A percentile compares a stretch with the other conserved stretches of the same genome.
These are phyloP conservation scores for Holcopasites calliopsidis DNA, from an alignment of 1,140 invertebrate genomes.

Conservation along the genomic window DNA sequence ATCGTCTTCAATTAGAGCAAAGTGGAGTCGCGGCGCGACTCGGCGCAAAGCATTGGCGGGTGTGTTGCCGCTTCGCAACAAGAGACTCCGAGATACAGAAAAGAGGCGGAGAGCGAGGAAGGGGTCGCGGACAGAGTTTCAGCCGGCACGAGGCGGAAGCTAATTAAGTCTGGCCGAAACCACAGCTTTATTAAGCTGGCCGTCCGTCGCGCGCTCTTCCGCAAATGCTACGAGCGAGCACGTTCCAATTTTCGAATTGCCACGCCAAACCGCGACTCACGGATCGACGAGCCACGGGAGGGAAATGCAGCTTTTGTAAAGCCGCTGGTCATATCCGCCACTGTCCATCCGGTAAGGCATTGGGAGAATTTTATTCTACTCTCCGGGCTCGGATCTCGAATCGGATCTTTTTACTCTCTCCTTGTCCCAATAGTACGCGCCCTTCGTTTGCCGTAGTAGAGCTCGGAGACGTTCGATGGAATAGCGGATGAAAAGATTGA, in stretches of 20 bases:
- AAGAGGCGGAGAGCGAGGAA: not conserved
- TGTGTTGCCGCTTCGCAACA: conserved; percentile 19
- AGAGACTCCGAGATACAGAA: conserved; percentile 35
- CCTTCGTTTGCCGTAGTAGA: too few relatives aligned
- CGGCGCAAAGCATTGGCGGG: conserved; percentile 22
- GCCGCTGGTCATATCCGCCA: not conserved
- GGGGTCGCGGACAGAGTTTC: not conserved
- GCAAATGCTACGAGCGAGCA: conserved; percentile 54
- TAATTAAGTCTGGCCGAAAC: conserved; percentile 62
- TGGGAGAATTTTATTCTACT: too few relatives aligned
- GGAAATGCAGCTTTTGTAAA: conserved; percentile 56
- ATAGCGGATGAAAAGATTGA: too few relatives aligned
- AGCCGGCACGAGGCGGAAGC: conserved; percentile 28
- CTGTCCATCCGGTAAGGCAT: too few relatives aligned
- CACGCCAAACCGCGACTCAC: not conserved
- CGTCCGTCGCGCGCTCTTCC: conserved; percentile 40
- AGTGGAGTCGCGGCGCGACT: conserved; percentile 22
- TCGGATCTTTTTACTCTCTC: too few relatives aligned
- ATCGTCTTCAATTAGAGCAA: conserved; percentile 39
- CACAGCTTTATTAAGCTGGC: conserved; percentile 65
- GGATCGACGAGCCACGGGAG: conserved; percentile 26
- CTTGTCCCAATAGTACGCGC: too few relatives aligned
- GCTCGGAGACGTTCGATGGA: too few relatives aligned
- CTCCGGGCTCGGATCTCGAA: too few relatives aligned
- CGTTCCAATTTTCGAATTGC: conserved; percentile 64